phyloP scores from a whole-genome alignment of 2,113 vertebrate species.

The Leptobrachium ailaonicum region DNA sequence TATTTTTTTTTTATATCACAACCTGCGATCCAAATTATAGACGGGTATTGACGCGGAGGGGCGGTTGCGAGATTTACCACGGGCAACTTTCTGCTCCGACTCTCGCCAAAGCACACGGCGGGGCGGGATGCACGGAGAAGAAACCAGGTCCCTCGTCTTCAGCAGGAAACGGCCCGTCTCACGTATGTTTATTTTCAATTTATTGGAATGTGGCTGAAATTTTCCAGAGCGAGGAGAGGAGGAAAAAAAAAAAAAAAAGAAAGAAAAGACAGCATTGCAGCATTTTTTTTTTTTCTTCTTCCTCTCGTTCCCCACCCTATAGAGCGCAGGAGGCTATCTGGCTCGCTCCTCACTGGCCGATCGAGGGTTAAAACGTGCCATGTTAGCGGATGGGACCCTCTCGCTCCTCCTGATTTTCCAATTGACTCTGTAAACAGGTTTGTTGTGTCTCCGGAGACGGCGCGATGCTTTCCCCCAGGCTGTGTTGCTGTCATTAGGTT shows the following conservation, averaged over 20 bases:
- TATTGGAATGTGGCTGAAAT: not conserved
- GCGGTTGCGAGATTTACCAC: too few species aligned
- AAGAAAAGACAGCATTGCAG: not conserved
- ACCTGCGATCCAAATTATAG: too few species aligned
- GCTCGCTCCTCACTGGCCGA: not conserved
- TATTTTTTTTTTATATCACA: too few species aligned
- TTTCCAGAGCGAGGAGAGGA: not conserved
- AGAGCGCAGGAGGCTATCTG: too few species aligned
- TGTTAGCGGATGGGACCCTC: not conserved
- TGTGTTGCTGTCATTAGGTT: constrained; percentile 16
- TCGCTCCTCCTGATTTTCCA: not conserved
- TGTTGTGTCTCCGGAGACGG: not conserved
- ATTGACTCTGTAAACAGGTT: constrained; percentile 7
- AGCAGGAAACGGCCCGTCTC: too few species aligned
- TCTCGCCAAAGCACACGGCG: too few species aligned
- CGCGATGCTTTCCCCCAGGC: not conserved
- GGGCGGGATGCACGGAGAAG: too few species aligned
- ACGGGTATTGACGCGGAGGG: too few species aligned
- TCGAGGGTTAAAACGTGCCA: not conserved
- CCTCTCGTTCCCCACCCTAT: too few species aligned
- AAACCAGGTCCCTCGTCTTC: not conserved
- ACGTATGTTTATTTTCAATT: too few species aligned
- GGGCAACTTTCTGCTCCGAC: too few species aligned
- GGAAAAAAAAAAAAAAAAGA: too few species aligned
- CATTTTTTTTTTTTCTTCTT: not conserved